Conservation (phyloP, 2,113 vertebrate species). For the Amazona guildingii region DNA sequence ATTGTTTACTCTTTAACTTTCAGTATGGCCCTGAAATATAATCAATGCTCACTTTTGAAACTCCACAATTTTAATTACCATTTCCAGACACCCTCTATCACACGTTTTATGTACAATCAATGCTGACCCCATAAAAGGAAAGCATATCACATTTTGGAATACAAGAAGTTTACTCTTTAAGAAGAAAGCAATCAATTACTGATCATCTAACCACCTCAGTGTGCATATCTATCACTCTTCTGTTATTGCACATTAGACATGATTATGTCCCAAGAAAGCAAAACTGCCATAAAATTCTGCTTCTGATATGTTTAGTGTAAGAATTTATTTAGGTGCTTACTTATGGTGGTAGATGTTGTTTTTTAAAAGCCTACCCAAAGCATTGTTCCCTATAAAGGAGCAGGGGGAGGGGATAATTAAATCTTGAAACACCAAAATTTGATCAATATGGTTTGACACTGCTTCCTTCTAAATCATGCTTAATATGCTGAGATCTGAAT, state of each 20-base stretch:
- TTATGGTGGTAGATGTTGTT: neutral
- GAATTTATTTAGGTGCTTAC: neutral
- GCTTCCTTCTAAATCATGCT: neutral
- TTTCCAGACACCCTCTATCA: conserved; percentile 27
- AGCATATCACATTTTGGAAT: neutral
- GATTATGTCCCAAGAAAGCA: neutral
- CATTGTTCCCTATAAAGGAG: neutral
- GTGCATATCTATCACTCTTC: neutral
- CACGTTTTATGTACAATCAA: conserved; percentile 22
- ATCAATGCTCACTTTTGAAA: conserved; percentile 55
- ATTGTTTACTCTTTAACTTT: conserved; percentile 17
- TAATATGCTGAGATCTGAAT: conserved; percentile 8
- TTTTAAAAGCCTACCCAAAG: neutral
- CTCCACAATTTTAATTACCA: conserved; percentile 64
- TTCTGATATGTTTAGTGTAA: neutral
- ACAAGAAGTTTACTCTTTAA: conserved; percentile 21
- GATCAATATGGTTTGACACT: conserved; percentile 18
- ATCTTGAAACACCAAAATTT: neutral
- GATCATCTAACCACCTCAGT: neutral
- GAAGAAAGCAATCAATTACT: conserved; percentile 42
- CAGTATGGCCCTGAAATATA: conserved; percentile 48
- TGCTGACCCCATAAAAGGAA: conserved; percentile 2
- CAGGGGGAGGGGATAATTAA: neutral
- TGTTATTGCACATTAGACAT: neutral
- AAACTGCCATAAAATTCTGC: neutral